Evolutionary conservation across 2,888 invertebrate species (phyloP), one percentile per base, ranked within the genome.

Genomic region (Portevinia maculata): DNA sequence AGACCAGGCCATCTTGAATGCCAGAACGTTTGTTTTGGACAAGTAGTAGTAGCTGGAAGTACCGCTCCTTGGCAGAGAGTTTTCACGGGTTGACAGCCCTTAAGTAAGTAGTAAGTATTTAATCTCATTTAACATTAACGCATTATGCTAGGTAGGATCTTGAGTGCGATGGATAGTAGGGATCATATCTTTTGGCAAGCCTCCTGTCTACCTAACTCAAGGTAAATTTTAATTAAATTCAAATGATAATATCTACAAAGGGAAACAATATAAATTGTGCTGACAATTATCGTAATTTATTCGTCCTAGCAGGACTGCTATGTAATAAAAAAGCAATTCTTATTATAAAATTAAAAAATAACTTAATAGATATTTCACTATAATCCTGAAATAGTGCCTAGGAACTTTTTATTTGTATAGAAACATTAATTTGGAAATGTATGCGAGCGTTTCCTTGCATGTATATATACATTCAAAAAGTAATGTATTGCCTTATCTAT

Each of bases 201-300:
- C 8, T 15, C 41, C 34, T 44, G 65, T 39, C n/a, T 39, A 39
- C 75, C 69, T 41, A 64, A 76, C 76, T 64, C 76, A 64, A 57
- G 79, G 75, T 79, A 75, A 75, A 75, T 70, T 71, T 83, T 76
- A 83, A 78, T 83, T 83, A 83, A 78, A 83, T 73, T 78, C 71
- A 78, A 83, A 73, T 71, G 78, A 76, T 69, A 71, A 76, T 76
- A 76, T 70, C 76, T 65, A 64, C 64, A 71, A 76, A 53, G 39
- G n/a, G 65, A 52, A 39, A 73, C 70, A 76, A 65, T 59, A 73
- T 78, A 67, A 76, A 83, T 78, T 83, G 71, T 78, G 62, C 78
- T 67, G 83, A 73, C 78, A 73, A 78, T 78, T 83, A 83, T 44
- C 71, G 78, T 78, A 73, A 83, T 78, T 83, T 78, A 78, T 73